Evolutionary conservation across 2,113 vertebrate genomes (phyloP), one percentile per base, ranked within the genome.

Genomic region (Tragelaphus imberbis): DNA sequence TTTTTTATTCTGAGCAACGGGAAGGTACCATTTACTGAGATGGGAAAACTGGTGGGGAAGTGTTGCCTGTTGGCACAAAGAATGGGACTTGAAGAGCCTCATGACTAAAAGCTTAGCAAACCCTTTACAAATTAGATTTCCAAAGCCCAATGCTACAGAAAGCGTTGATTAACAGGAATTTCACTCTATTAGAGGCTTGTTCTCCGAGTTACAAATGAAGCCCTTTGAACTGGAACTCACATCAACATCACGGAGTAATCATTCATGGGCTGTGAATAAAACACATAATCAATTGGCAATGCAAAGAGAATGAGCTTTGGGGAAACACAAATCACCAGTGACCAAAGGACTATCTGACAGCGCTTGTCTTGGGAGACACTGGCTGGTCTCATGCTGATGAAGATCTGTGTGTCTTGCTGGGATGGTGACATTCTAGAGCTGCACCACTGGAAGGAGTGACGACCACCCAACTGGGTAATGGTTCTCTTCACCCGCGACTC

Each of bases 161-260:
- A 21, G 79, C 25, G 56, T 14, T 56, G 36, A 55, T 55, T 33
- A 59, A 51, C 87, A 84, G 92, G 92, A 93, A 97, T 95, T 90
- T 97, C 91, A 55, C 63, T 59, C 47, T 92, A 40, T 94, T 21
- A 93, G 86, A 84, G 61, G 90, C 96, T 98, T 94, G 84, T 96
- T 94, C 97, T 94, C 96, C 4, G 63, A 44, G 96, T 97, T 91
- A 98, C 97, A 95, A 97, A 96, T 68, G 33, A 82, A 82, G 96
- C 96, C 97, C 97, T 98, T 96, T 96, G 94, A 98, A 97, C 95
- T 84, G 96, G 93, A 91, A 51, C 68, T 96, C 91, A 44, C 89
- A 6, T 63, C 97, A 25, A 79, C 94, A 93, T 97, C 90, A 80
- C 85, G 33, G 47, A 19, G 93, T 80, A 92, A 92, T 98, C 93